Percentiles rank a stretch among this genome's conserved stretches.
Evolutionary conservation across 2,797 vertebrate genomes (phyloP).

Genomic region (Xenops minutus): DNA sequence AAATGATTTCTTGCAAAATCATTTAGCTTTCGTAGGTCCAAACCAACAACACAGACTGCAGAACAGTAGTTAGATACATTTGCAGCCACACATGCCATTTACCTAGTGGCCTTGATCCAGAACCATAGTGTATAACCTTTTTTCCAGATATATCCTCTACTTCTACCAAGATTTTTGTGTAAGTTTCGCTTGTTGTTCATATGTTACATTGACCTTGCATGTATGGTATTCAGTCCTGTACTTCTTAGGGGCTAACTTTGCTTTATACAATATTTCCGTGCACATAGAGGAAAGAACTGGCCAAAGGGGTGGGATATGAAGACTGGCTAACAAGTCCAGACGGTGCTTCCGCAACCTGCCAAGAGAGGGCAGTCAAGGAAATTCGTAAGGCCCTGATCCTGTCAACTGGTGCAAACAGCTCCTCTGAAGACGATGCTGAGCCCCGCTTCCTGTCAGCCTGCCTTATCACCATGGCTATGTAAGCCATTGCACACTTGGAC

Average conservation of each 20-base stretch:
- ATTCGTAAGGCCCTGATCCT: accelerated
- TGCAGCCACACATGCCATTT: background rate
- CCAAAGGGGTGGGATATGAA: background rate
- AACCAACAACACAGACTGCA: background rate
- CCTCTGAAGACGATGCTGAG: accelerated
- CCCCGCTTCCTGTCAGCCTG: background rate
- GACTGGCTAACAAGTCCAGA: background rate
- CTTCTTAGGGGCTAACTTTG: background rate
- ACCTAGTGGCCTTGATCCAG: background rate
- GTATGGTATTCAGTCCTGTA: background rate
- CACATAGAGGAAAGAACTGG: background rate
- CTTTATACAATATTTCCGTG: background rate
- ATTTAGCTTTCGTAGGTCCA: background rate
- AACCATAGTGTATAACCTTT: background rate
- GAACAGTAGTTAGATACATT: background rate
- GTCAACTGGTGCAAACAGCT: accelerated
- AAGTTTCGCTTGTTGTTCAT: background rate
- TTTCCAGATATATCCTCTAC: background rate
- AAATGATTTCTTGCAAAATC: background rate
- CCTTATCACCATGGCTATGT: accelerated
- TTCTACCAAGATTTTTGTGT: background rate
- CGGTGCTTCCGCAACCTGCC: accelerated
- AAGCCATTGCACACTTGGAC: background rate
- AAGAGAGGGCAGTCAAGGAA: background rate
- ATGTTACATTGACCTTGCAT: background rate